Percentiles rank a stretch among this genome's conserved stretches.
Evolutionary conservation across 1,140 invertebrate species (phyloP).

Genomic region (Mycetomoellerius zeteki): DNA sequence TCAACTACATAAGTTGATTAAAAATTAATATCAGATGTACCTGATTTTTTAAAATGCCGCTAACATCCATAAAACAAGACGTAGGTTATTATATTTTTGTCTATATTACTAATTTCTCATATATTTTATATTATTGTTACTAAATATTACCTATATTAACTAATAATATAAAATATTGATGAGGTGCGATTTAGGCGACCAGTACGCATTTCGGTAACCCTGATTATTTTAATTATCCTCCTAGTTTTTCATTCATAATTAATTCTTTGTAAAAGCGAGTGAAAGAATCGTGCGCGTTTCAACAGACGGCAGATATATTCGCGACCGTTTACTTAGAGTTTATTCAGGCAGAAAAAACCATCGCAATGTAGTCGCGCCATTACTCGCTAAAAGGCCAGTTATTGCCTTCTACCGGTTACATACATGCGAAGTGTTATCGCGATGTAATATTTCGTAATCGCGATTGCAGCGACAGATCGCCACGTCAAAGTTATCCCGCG

Average conservation of each 20-base stretch:
- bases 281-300: conserved; percentile 5
- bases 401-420: conserved; percentile 8
- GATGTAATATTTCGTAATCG: conserved; percentile 51
- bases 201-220: too few species aligned
- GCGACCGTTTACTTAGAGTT: conserved; percentile 22
- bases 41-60: too few species aligned
- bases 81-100: too few species aligned
- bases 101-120: too few species aligned
- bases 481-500: conserved; percentile 41
- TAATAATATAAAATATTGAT: too few species aligned
- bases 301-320: background rate
- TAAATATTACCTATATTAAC: too few species aligned
- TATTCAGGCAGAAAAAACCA: background rate
- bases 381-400: conserved; percentile 26
- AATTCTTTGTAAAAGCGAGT: conserved; percentile 12
- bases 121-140: too few species aligned
- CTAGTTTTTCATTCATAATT: conserved; percentile 24
- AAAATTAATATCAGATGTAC: too few species aligned
- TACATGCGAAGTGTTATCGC: conserved; percentile 23
- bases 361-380: background rate
- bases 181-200: too few species aligned
- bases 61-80: too few species aligned
- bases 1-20: too few species aligned
- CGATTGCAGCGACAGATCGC: conserved; percentile 27
- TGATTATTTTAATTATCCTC: background rate